Percentiles rank a stretch among this genome's conserved stretches.
phyloP scores from a whole-genome alignment of 1,140 invertebrate species.

The Drosophila bipectinata region DNA sequence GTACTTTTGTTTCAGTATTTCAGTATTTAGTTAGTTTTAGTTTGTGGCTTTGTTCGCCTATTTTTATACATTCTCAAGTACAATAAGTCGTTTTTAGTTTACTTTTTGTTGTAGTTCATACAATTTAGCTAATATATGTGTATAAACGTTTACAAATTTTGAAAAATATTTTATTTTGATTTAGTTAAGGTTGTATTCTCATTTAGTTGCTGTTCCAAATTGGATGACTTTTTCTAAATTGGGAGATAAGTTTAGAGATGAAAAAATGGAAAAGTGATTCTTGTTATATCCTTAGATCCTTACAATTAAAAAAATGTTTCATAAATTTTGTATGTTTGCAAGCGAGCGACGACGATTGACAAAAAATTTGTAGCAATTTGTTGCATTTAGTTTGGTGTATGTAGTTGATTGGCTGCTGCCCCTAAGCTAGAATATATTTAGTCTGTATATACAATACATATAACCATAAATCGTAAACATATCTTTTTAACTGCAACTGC shows the following conservation, averaged over 20 bases:
- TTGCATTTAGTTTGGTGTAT: conserved; percentile 80
- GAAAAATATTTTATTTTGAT: conserved; percentile 79
- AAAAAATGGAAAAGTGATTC: conserved; percentile 62
- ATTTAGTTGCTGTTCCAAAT: conserved; percentile 8
- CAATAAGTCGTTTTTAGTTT: conserved; percentile 37
- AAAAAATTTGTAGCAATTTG: conserved; percentile 80
- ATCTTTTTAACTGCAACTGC: conserved; percentile 15
- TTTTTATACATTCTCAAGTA: conserved; percentile 51
- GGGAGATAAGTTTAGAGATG: conserved; percentile 32
- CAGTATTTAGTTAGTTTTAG: conserved; percentile 29
- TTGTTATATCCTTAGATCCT: conserved; percentile 9
- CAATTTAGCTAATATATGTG: conserved; percentile 37
- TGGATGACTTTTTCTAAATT: conserved; percentile 27
- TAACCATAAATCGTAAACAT: conserved; percentile 39
- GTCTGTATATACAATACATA: conserved; percentile 39
- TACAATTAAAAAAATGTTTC: conserved; percentile 6
- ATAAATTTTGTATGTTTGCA: conserved; percentile 30
- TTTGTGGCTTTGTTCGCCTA: conserved; percentile 9
- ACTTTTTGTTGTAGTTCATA: conserved; percentile 31
- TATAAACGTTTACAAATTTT: conserved; percentile 80
- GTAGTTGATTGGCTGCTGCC: conserved; percentile 71
- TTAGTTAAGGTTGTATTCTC: conserved; percentile 37
- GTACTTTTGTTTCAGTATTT: conserved; percentile 11
- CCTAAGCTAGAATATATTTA: conserved; percentile 54
- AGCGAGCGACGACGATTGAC: conserved; percentile 53